Evolutionary conservation across 2,888 invertebrate genomes (phyloP), one percentile per base, ranked within the genome.

Genomic region (Salticus scenicus): DNA sequence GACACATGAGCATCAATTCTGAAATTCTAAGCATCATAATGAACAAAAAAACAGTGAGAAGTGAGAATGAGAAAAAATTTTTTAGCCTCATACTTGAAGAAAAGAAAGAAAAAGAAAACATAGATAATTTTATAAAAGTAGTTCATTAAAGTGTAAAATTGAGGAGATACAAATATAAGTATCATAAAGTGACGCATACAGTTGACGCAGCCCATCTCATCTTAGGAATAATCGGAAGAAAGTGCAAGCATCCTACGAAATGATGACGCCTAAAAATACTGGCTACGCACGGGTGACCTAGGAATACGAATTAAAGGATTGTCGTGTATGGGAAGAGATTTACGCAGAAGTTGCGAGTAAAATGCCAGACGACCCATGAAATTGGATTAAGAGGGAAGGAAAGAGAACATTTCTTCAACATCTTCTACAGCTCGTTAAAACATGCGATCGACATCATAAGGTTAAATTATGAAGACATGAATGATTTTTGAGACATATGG

Each of bases 101-200:
- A n/a, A n/a, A n/a, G n/a, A n/a, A n/a, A n/a, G n/a, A n/a, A n/a
- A n/a, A n/a, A n/a, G n/a, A n/a, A n/a, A n/a, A n/a, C n/a, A n/a
- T n/a, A n/a, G n/a, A n/a, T n/a, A n/a, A n/a, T n/a, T n/a, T n/a
- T n/a, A n/a, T n/a, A n/a, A n/a, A n/a, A n/a, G n/a, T n/a, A n/a
- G n/a, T n/a, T n/a, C n/a, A n/a, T n/a, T n/a, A n/a, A n/a, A n/a
- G n/a, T n/a, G n/a, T n/a, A n/a, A n/a, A n/a, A n/a, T n/a, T n/a
- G n/a, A n/a, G n/a, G n/a, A n/a, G n/a, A n/a, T n/a, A n/a, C n/a
- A n/a, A n/a, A n/a, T n/a, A n/a, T n/a, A n/a, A n/a, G n/a, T n/a
- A n/a, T n/a, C n/a, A n/a, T n/a, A n/a, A n/a, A n/a, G 24, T 79
- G 79, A 72, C 79, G 72, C 79, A 79, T 33, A n/a, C 37, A 66